Base-by-base conservation (phyloP, 2,113 vertebrate genomes). In the Oreotragus oreotragus region DNA sequence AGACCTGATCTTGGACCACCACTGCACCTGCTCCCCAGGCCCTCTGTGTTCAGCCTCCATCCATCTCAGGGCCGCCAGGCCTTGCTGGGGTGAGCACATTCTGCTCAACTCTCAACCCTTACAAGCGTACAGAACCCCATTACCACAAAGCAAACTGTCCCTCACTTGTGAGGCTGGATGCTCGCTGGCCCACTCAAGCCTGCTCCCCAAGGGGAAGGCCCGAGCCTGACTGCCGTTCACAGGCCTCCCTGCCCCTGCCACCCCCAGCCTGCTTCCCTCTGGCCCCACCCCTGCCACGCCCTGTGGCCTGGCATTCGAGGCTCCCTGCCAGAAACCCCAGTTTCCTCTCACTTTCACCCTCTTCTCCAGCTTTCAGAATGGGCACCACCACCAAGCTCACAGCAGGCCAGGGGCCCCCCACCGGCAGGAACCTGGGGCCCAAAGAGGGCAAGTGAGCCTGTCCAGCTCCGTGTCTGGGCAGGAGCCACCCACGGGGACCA, bases 121-220 rank as follows among this genome's bases (percentile, higher is more conserved):
- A 21, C 49, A 62, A 55, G 39, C 2, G 11, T 7, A 36, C 27
- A 33, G 5, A 30, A 2, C 7, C 47, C 43, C 15, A 2, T n/a
- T 64, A 60, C 36, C 58, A 19, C 76, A 17, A 4, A 14, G 33
- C 55, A 85, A 80, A 45, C 39, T 14, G 53, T 14, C 58, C 43
- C 8, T n/a, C 49, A 10, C 45, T 14, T 12, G 21, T 1, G 9
- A 30, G n/a, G 47, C 47, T 21, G 27, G 45, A 47, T 3, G 8
- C 5, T 19, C 1, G 0, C 39, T 57, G 47, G 11, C 11, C 51
- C 23, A 43, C 5, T 60, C 13, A 33, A n/a, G 53, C 25, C 49
- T 30, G 25, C 14, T 19, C 3, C 55, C 51, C 16, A 8, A 13
- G 43, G 45, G 45, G 49, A 43, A 64, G 47, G 25, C 13, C 30